These are phyloP conservation scores for Atractosteus spatula DNA, from an alignment of 2,113 vertebrate species.

Conservation along the genomic window DNA sequence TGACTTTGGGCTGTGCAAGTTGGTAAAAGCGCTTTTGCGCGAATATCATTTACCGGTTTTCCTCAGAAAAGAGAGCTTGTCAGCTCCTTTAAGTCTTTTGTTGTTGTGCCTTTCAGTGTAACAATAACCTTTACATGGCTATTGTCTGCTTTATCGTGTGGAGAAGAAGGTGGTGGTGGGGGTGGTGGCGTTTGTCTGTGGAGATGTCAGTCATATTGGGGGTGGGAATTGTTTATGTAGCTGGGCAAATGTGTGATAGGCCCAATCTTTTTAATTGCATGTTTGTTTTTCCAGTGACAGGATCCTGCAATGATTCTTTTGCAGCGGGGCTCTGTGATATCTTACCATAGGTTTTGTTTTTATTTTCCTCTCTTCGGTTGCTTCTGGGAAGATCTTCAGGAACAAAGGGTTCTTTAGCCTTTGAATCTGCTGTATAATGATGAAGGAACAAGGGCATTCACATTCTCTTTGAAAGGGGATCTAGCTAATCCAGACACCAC, in stretches of 20 bases:
- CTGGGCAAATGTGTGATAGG: no score
- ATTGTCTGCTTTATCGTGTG: slow-evolving; percentile 34
- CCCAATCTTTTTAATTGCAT: no score
- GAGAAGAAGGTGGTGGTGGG: slow-evolving; percentile 9
- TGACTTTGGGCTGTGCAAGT: background rate
- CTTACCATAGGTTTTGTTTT: no score
- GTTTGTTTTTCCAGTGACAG: no score
- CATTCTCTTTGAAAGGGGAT: background rate
- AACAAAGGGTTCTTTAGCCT: slow-evolving; percentile 15
- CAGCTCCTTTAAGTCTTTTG: slow-evolving; percentile 40
- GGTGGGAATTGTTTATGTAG: slow-evolving; percentile 34
- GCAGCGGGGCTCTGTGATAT: no score
- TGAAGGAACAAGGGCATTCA: background rate
- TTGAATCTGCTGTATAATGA: slow-evolving; percentile 4
- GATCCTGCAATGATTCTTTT: no score
- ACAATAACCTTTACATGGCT: slow-evolving; percentile 40
- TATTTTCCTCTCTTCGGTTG: no score
- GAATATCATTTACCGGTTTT: slow-evolving; percentile 33
- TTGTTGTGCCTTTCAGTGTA: slow-evolving; percentile 33
- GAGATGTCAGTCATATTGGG: slow-evolving; percentile 26
- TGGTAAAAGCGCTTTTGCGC: background rate
- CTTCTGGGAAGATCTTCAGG: slow-evolving; percentile 2
- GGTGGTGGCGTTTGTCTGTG: slow-evolving; percentile 7
- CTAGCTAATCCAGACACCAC: slow-evolving; percentile 1
- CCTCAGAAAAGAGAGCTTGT: slow-evolving; percentile 28